Evolutionary conservation across 2,797 vertebrate genomes (phyloP), one percentile per base, ranked within the genome.

Genomic region (Calcarius lapponicus): DNA sequence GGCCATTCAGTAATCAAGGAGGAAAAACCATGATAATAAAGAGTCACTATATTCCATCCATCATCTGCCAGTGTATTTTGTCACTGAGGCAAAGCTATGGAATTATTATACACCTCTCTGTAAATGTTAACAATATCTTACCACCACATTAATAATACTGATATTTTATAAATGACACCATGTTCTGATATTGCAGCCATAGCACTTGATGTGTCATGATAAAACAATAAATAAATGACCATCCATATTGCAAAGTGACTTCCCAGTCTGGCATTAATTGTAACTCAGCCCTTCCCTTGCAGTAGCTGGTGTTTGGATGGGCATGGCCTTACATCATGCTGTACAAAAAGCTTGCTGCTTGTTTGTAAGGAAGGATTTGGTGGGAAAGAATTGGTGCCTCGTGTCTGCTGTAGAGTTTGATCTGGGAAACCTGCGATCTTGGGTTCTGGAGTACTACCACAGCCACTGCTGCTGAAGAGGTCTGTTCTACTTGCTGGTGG

Each of bases 191-290:
- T 75, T 78, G 74, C 93, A 95, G 66, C 80, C 66, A 19, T 95
- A 95, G 62, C 74, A 50, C 88, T 95, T 95, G 90, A 73, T 92
- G 72, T 92, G 86, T 92, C 88, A 20, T 88, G 90, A 90, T 82
- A 89, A 93, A 96, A 72, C 79, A 96, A 95, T 96, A 95, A 97
- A 95, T 93, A 96, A 97, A 95, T 87, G 32, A 90, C 80, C 82
- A 86, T 91, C 86, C 62, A 11, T 95, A 84, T 67, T 88, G 62
- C 90, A 95, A 95, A 95, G 60, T 61, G 82, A 43, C 28, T 92
- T 75, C 79, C 40, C 62, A 45, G 74, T 90, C 78, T 96, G 92
- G 24, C 56, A 3, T 95, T 65, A 60, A 71, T 91, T 91, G 72
- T n/a, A 79, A 36, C 17, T 85, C 56, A 86, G 31, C 56, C 42